Percentiles rank a stretch among this genome's conserved stretches.
Conservation (phyloP, 2,797 vertebrate species). For the Philypnodon macrostomus region DNA sequence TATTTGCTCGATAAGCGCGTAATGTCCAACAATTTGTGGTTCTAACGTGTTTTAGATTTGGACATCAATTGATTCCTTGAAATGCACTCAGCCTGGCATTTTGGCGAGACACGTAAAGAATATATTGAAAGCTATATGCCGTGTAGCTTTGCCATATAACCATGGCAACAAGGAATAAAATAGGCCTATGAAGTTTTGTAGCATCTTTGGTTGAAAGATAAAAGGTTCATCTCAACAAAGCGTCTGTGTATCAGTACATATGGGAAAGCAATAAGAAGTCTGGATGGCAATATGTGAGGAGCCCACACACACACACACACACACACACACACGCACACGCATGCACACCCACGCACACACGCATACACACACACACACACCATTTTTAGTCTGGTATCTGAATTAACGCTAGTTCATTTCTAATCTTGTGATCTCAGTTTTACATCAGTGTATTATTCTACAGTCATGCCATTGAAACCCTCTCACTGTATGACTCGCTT, state of each 20-base stretch:
- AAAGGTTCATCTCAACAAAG: conserved; percentile 29
- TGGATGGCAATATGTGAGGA: conserved; percentile 22
- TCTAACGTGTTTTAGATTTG: conserved; percentile 49
- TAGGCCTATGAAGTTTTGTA: conserved; percentile 26
- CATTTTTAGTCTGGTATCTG: conserved; percentile 5
- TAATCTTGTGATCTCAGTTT: neutral
- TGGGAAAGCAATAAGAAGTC: conserved; percentile 19
- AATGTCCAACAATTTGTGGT: conserved; percentile 48
- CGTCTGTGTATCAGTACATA: conserved; percentile 27
- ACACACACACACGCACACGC: no score
- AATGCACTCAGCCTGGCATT: conserved; percentile 49
- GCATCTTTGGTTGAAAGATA: conserved; percentile 44
- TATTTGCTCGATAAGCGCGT: conserved; percentile 30
- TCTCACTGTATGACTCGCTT: conserved; percentile 11
- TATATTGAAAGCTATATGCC: conserved; percentile 39
- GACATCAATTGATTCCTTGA: conserved; percentile 63
- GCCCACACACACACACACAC: no score
- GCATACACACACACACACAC: no score
- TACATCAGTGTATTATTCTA: neutral
- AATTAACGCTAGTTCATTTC: neutral
- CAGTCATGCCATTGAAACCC: conserved; percentile 8
- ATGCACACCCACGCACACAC: no score
- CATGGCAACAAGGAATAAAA: conserved; percentile 26
- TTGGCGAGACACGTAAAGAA: conserved; percentile 55
- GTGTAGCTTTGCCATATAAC: conserved; percentile 40